A percentile compares a stretch with the other conserved stretches of the same genome.
Conservation (phyloP, 1,140 invertebrate genomes). For the Drosophila busckii region DNA sequence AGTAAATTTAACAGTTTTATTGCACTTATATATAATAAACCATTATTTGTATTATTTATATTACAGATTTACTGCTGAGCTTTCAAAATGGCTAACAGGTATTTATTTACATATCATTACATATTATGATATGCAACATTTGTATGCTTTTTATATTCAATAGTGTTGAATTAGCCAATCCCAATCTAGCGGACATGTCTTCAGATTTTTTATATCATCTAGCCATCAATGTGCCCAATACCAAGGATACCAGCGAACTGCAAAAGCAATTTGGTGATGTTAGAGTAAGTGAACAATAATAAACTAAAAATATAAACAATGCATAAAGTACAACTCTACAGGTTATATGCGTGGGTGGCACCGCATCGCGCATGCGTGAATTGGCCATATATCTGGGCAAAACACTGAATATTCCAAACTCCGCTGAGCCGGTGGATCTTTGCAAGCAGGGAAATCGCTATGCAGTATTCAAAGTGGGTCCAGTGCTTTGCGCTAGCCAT, state of each 20-base stretch:
- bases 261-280: conserved; percentile 92
- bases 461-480: conserved; percentile 91
- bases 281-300: conserved; percentile 83
- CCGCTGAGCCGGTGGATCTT: conserved; percentile 91
- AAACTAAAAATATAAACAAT: not conserved
- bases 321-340: conserved; percentile 69
- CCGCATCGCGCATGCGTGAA: conserved; percentile 92
- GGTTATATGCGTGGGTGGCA: conserved; percentile 98
- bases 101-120: not conserved
- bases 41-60: too few species aligned
- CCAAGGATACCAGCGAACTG: conserved; percentile 86
- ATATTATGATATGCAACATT: not conserved
- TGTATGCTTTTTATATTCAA: not conserved
- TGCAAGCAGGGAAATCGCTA: conserved; percentile 88
- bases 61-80: too few species aligned
- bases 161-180: conserved; percentile 81
- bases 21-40: too few species aligned
- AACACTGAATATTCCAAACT: conserved; percentile 87
- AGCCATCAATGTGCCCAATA: conserved; percentile 82
- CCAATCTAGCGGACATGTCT: conserved; percentile 85
- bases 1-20: too few species aligned
- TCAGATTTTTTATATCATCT: conserved; percentile 93
- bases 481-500: conserved; percentile 82
- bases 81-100: too few species aligned
- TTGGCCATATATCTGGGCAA: conserved; percentile 93